phyloP scores from a whole-genome alignment of 2,113 vertebrate species.

The Hemiscyllium ocellatum region DNA sequence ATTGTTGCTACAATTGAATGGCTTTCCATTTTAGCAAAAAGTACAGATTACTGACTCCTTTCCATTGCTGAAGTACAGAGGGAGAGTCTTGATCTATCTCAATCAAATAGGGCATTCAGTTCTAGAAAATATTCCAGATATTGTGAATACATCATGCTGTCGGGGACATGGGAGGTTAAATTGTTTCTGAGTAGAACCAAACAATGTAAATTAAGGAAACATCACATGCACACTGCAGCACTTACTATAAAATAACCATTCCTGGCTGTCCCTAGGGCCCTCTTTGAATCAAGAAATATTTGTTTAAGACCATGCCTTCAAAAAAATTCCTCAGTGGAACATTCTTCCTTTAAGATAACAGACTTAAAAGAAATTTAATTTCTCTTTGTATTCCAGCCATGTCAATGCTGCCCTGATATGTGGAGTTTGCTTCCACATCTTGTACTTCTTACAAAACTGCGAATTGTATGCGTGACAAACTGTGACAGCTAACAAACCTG shows the following conservation, averaged over 20 bases:
- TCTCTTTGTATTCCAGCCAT: not conserved
- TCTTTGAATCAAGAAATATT: not conserved
- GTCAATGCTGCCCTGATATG: not conserved
- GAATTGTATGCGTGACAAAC: not conserved
- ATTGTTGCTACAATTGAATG: too few relatives aligned
- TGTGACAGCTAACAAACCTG: not conserved
- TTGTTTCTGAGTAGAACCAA: not conserved
- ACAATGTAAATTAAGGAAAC: not conserved
- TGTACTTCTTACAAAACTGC: slow-evolving; percentile 5
- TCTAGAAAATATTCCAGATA: not conserved
- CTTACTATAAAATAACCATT: not conserved
- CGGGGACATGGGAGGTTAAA: not conserved
- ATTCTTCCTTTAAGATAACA: not conserved
- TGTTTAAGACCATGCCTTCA: not conserved
- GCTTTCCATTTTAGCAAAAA: too few relatives aligned
- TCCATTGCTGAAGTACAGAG: not conserved
- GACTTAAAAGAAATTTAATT: slow-evolving; percentile 4
- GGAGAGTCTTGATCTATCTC: not conserved
- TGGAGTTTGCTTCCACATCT: not conserved
- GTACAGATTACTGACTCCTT: too few relatives aligned
- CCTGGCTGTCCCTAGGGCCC: not conserved
- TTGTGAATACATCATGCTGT: not conserved
- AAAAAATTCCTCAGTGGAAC: not conserved
- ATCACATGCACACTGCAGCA: not conserved
- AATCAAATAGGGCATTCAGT: not conserved